Percentiles rank a stretch among this genome's conserved stretches.
phyloP scores from a whole-genome alignment of 2,888 invertebrate genomes.

The Agriopis leucophaearia region DNA sequence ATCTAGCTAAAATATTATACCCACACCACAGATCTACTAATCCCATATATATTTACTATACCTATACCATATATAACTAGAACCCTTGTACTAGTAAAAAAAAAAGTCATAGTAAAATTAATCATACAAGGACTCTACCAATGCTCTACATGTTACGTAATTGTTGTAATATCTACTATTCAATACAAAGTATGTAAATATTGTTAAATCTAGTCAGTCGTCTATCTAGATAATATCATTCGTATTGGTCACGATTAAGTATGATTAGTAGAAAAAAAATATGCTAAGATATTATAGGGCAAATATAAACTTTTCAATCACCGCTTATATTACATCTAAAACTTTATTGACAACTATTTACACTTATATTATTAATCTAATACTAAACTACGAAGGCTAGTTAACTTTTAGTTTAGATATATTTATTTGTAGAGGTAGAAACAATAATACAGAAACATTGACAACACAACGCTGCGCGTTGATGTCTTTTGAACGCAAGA shows the following conservation, averaged over 20 bases:
- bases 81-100: not conserved
- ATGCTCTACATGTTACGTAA: not conserved
- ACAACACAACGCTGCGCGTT: conserved; percentile 66
- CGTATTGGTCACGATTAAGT: too few species aligned
- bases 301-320: not conserved
- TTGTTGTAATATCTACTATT: not conserved
- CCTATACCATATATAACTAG: too few species aligned
- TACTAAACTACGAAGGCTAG: not conserved
- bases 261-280: not conserved
- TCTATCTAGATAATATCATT: not conserved
- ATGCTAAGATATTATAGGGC: not conserved
- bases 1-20: not conserved
- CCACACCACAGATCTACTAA: not conserved
- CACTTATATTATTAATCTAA: not conserved
- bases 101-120: too few species aligned
- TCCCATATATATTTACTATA: not conserved
- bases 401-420: not conserved
- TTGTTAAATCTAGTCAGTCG: not conserved
- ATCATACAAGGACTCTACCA: not conserved
- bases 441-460: conserved; percentile 24
- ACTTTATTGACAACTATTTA: not conserved
- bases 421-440: not conserved
- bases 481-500: conserved; percentile 77
- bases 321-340: too few species aligned
- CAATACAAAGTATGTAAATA: not conserved